Evolutionary conservation across 1,140 invertebrate species (phyloP), one percentile per base, ranked within the genome.

Genomic region (Apocrypta bakeri): DNA sequence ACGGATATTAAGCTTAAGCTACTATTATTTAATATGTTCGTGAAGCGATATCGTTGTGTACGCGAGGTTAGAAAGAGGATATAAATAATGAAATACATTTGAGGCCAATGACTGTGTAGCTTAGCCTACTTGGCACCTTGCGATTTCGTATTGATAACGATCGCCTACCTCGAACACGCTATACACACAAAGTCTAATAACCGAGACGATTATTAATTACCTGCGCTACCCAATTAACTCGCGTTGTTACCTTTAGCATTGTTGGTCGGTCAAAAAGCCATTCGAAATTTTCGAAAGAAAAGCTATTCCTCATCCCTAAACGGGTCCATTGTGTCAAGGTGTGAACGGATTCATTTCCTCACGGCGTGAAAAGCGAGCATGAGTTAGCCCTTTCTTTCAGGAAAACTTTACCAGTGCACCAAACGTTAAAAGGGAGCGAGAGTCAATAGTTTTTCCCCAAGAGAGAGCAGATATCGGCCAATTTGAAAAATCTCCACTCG

Each of bases 391-490:
- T 71, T 71, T 71, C 68, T 71, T 71, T 75, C 27, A n/a, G 33
- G 33, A 74, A 74, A 74, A 56, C 25, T 25, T 25, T 25, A 17
- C 37, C 7, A 4, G 6, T 21, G 17, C 63, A 27, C 63, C 27
- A 24, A 11, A 66, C 24, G 27, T 6, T 9, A 29, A 25, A 25
- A 66, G 24, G 63, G 63, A 66, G 37, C 14, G n/a, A 72, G 37
- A 33, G 71, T n/a, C 21, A 24, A 72, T 14, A 40, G 71, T 37
- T 31, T 33, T 29, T 33, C 74, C 24, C 42, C 8, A n/a, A 61
- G 69, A 29, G 69, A n/a, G 33, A 31, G 29, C 48, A 66, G 79
- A 85, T 85, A 89, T 89, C 73, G 84, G 86, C 85, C 82, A 89
- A 89, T 89, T 56, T 56, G 48, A 56, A 56, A 17, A 56, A 56